Base-by-base conservation (phyloP, 2,797 vertebrate genomes). In the Triplophysa yarkandensis region DNA sequence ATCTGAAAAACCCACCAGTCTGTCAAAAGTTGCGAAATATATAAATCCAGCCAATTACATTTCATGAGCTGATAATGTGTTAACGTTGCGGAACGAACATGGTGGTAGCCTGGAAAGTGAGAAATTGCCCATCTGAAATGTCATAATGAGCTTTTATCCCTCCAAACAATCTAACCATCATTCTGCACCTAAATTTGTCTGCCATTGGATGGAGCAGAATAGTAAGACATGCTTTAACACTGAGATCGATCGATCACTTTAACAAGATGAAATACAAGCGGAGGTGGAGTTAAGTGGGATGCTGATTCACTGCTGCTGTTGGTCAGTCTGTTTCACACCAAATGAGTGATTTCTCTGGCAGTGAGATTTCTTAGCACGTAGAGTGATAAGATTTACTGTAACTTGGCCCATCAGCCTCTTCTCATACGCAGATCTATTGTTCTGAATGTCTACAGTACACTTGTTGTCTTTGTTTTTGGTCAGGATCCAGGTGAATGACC, bases 401-500 rank as follows among this genome's bases (percentile, higher is more conserved):
- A 25, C 41, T 25, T 25, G 58, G 55, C 23, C 21, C 13, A 28
- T 14, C 19, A 50, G 10, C 17, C 28, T 28, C 54, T 63, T 52
- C n/a, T 19, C 46, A 6, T 7, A 36, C 14, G 57, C 2, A 0
- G 21, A 27, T 6, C 21, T 54, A 4, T 9, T 54, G 50, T 54
- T 11, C 13, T 55, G 14, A 16, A 16, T 4, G 21, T 46, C 48
- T 39, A 4, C 6, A 39, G 13, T 36, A 0, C 34, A n/a, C 2
- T 36, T 44, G 8, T 61, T 34, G 41, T 50, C 8, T n/a, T 28
- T 67, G 13, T 30, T n/a, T 13, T 41, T 11, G 14, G n/a, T 8
- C 79, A 98, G 96, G 92, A 98, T 98, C 88, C 94, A 94, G 90
- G 96, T 98, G 80, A 98, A 98, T 0, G 96, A 98, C 21, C 92